phyloP scores from a whole-genome alignment of 2,888 invertebrate genomes.

The Aphodius granarius region DNA sequence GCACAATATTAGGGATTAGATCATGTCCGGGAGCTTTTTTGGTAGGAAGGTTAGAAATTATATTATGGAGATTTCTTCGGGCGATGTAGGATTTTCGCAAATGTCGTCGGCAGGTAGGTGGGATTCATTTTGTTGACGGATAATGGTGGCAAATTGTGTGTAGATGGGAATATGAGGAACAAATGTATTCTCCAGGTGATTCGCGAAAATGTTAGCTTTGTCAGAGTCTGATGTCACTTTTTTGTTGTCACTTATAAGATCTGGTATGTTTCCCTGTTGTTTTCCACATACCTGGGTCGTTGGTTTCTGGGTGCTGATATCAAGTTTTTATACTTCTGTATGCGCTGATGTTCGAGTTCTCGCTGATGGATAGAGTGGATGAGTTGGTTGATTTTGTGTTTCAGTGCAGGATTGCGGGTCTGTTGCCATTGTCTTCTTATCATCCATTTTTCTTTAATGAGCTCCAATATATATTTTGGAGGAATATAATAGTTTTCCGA shows the following conservation, averaged over 20 bases:
- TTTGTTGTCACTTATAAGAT: neutral
- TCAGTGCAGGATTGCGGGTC: neutral
- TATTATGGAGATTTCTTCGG: no score
- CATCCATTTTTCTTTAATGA: neutral
- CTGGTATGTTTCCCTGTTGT: neutral
- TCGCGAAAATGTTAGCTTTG: neutral
- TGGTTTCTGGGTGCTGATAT: neutral
- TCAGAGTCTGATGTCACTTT: neutral
- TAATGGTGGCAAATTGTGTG: neutral
- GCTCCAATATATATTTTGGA: neutral
- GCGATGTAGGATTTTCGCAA: no score
- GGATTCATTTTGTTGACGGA: neutral
- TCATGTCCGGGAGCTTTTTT: no score
- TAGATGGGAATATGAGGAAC: neutral
- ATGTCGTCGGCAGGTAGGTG: neutral
- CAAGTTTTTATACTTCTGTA: neutral
- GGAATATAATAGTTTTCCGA: neutral
- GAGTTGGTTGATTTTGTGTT: neutral
- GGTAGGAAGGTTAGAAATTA: slow-evolving; percentile 7
- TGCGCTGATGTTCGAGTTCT: neutral
- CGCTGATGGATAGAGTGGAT: no score
- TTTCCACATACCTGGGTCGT: neutral
- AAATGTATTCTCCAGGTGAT: neutral
- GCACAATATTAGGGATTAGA: no score
- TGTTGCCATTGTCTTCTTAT: neutral